Evolutionary conservation across 2,888 invertebrate genomes (phyloP), one percentile per base, ranked within the genome.

Genomic region (Nomada flava): DNA sequence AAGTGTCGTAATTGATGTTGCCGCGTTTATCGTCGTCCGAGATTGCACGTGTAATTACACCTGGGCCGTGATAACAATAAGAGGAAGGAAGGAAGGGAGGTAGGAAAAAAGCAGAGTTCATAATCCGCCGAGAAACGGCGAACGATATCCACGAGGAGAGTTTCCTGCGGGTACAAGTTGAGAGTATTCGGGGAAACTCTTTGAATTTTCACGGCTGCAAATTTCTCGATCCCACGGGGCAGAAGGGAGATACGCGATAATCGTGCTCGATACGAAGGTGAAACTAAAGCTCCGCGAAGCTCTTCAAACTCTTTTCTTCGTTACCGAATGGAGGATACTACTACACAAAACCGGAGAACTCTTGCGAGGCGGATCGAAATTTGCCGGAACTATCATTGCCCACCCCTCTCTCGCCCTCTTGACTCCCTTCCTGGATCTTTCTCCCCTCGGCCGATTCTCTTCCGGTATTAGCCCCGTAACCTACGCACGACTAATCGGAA

Each of bases 401-500:
- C 29, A 57, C 72, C 26, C 26, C 65, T 50, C n/a, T 59, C 29
- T 0, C 67, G 10, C 20, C 60, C 70, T 75, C 64, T 64, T 23
- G 47, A 36, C 50, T 57, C 63, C 3, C 52, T 23, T 15, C 23
- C 71, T 29, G 29, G 20, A 18, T 57, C 20, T 53, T 63, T 67
- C 44, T 47, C n/a, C 29, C 57, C 29, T 52, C 60, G 63, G 23
- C 47, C 47, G 15, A 47, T 2, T 15, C 76, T 0, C 23, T 83
- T 86, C 81, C 85, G 70, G 69, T 55, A 60, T 71, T 63, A 67
- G 60, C 26, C 63, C 44, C 18, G 70, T 23, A 77, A 60, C 68
- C 74, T 74, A 82, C 68, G 80, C 84, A 74, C 74, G 75, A 67
- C 83, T 88, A 88, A 88, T 88, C 88, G 88, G 77, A 67, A 87